A percentile compares a stretch with the other conserved stretches of the same genome.
phyloP scores from a whole-genome alignment of 2,113 vertebrate species.

The Engystomops pustulosus region DNA sequence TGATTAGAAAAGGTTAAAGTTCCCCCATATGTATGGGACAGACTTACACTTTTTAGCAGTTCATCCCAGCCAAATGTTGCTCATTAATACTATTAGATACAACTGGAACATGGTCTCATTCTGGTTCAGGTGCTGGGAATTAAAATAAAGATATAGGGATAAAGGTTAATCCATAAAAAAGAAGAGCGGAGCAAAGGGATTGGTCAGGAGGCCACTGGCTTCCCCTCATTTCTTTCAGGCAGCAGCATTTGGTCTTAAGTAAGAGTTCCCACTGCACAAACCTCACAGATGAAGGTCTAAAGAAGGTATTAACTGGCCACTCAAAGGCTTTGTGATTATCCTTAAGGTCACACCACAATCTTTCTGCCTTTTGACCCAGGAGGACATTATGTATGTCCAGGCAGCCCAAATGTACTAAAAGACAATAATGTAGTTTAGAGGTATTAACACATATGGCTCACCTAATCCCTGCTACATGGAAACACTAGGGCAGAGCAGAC shows the following conservation, averaged over 20 bases:
- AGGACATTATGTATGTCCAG: constrained; percentile 68
- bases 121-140: constrained; percentile 74
- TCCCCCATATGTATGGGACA: constrained; percentile 65
- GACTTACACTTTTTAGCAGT: constrained; percentile 63
- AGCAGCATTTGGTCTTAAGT: constrained; percentile 70
- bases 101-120: constrained; percentile 66
- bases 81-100: constrained; percentile 66
- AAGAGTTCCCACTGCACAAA: constrained; percentile 66
- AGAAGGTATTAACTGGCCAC: constrained; percentile 74
- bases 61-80: constrained; percentile 62
- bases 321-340: constrained; percentile 79
- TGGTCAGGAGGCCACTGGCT: constrained; percentile 67
- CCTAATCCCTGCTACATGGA: constrained; percentile 47
- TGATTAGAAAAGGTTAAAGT: constrained; percentile 54
- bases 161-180: constrained; percentile 77
- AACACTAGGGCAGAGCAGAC: not conserved
- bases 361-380: constrained; percentile 69
- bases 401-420: constrained; percentile 52
- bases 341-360: constrained; percentile 71
- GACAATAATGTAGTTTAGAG: constrained; percentile 50
- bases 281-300: constrained; percentile 76
- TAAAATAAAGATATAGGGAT: constrained; percentile 77
- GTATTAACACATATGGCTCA: constrained; percentile 42
- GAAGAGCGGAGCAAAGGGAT: constrained; percentile 65
- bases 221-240: constrained; percentile 70